Percentiles rank a stretch among this genome's conserved stretches.
Conservation (phyloP, 2,113 vertebrate genomes). For the Prionailurus viverrinus region DNA sequence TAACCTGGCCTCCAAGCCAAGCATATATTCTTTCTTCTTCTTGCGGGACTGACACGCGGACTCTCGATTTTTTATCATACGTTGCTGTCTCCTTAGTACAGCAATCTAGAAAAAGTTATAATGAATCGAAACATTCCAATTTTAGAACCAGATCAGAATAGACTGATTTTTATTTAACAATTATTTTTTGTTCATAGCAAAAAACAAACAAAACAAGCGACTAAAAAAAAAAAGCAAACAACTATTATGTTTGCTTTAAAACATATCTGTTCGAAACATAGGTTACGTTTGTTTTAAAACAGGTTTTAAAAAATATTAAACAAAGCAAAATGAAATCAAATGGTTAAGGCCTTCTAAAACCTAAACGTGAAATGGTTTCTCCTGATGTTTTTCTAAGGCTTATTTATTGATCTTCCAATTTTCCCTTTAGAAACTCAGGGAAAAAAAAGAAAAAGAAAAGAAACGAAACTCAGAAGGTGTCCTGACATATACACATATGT, state of each 20-base stretch:
- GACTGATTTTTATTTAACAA: neutral
- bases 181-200: neutral
- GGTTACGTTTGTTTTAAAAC: neutral
- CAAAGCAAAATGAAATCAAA: neutral
- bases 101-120: conserved; percentile 86
- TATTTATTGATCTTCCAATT: neutral
- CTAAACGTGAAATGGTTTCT: neutral
- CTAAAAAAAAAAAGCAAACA: too few species aligned
- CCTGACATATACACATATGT: neutral
- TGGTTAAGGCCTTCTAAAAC: neutral
- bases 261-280: neutral
- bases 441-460: neutral
- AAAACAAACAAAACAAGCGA: too few species aligned
- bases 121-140: neutral
- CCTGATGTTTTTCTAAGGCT: conserved; percentile 14
- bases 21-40: conserved; percentile 97
- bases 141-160: neutral
- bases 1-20: conserved; percentile 92
- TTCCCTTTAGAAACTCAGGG: neutral
- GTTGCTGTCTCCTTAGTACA: conserved; percentile 93
- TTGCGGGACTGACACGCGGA: conserved; percentile 96
- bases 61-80: conserved; percentile 98
- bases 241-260: neutral
- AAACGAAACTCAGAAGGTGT: neutral
- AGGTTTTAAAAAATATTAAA: conserved; percentile 35